Evolutionary conservation across 2,113 vertebrate genomes (phyloP), one percentile per base, ranked within the genome.

Genomic region (Salvelinus fontinalis): DNA sequence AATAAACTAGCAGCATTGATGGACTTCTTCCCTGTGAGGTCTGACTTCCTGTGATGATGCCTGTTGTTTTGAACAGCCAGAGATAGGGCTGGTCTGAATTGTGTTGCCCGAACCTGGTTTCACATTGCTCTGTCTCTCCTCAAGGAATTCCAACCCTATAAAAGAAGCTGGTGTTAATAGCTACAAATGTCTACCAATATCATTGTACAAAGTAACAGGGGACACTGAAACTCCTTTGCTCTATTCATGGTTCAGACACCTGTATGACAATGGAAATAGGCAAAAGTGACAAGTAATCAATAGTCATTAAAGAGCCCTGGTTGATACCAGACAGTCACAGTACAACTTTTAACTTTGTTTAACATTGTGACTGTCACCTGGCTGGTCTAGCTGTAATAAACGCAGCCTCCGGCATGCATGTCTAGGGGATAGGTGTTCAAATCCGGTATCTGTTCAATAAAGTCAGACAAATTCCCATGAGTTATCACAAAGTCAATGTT

Each of bases 171-270:
- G 8, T 7, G 27, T 57, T 75, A 39, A 54, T 69, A 48, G 66
- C 34, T 75, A 34, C 66, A 54, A 51, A 66, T 24, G 24, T 29
- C 13, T 24, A 54, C 74, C 49, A 60, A 59, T 68, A 69, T 69
- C 48, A 54, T 20, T 75, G 74, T 39, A 8, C 49, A 59, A 29
- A 39, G 7, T 20, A 16, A 31, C 22, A 39, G 18, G 24, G 59
- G 34, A 44, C 12, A 31, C n/a, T 9, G 31, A 59, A 57, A 13
- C 2, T n/a, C 16, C n/a, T n/a, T 68, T 29, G 48, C 49, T 69
- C 57, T 69, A 11, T 13, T 68, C 64, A 8, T 39, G 34, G 34
- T 39, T 39, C 34, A 39, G 34, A 39, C 34, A 39, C 34, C 6
- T 39, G 7, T 39, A 39, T 39, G 34, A 39, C 34, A 39, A 39